Evolutionary conservation across 2,797 vertebrate species (phyloP), one percentile per base, ranked within the genome.

Genomic region (Premnoplex brunnescens): DNA sequence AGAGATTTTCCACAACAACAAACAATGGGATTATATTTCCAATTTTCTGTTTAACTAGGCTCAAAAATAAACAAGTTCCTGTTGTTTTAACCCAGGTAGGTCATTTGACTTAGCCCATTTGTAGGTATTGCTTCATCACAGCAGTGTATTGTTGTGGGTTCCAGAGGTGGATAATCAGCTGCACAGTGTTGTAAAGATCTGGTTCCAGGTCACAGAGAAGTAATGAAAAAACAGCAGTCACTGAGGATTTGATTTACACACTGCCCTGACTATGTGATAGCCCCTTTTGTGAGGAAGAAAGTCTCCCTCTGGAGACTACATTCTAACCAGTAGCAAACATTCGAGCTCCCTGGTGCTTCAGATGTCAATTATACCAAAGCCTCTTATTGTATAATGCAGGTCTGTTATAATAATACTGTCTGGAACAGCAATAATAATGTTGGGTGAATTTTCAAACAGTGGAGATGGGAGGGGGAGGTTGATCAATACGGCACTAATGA

Each of bases 361-460:
- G 84, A 74, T 96, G 80, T 93, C 96, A 95, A 63, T 96, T 97
- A 95, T 83, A 93, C 82, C 88, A 96, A 96, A 97, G 88, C 85
- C 55, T 97, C 84, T 94, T 92, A 96, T 90, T 95, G 82, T 92
- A 85, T 94, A 93, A 93, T 79, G 60, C 81, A 69, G 89, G 86
- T 91, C 81, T 95, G 74, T 91, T 94, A 95, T 95, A 95, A 79
- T 91, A 97, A 92, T 91, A 78, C 75, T 60, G 93, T 94, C 80
- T 95, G 83, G 66, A 83, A 68, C 71, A 68, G 75, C 77, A 96
- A 78, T 92, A 96, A 89, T 93, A 95, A 97, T 94, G 56, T n/a
- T 84, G 79, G 91, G 68, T 83, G 85, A 78, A 95, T 95, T 97
- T 94, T 87, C 82, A 95, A 96, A 95, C 82, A 94, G 80, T 85